A percentile compares a stretch with the other conserved stretches of the same genome.
These are phyloP conservation scores for Catharus ustulatus DNA, from an alignment of 2,797 vertebrate species.

Conservation along the genomic window DNA sequence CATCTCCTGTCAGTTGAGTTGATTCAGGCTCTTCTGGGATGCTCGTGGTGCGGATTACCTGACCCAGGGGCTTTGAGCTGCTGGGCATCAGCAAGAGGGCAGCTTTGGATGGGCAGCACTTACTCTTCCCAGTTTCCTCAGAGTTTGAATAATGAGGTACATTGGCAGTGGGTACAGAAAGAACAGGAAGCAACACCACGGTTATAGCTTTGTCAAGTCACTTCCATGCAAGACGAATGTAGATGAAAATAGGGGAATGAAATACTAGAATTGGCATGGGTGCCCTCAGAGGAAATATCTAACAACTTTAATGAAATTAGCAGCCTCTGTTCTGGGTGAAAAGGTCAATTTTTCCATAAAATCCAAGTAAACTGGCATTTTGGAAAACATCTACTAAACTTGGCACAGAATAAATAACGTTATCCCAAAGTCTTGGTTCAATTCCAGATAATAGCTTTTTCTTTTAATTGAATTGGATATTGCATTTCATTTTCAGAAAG, in stretches of 20 bases:
- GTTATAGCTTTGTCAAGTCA: neutral
- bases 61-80: neutral
- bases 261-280: slow-evolving; percentile 53
- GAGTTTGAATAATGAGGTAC: neutral
- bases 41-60: slow-evolving; percentile 42
- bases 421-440: slow-evolving; percentile 67
- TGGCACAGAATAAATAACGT: slow-evolving; percentile 61
- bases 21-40: slow-evolving; percentile 58
- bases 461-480: slow-evolving; percentile 74
- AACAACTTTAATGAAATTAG: slow-evolving; percentile 71
- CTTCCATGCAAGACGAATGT: slow-evolving; percentile 3
- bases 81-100: neutral
- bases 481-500: slow-evolving; percentile 71
- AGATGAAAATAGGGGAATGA: slow-evolving; percentile 39
- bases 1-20: slow-evolving; percentile 4
- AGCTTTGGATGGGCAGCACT: neutral
- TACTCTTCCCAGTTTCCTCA: neutral
- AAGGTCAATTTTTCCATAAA: slow-evolving; percentile 70
- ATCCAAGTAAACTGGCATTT: slow-evolving; percentile 52
- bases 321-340: slow-evolving; percentile 69
- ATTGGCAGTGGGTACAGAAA: neutral
- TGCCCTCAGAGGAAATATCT: slow-evolving; percentile 30
- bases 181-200: neutral
- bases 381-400: slow-evolving; percentile 65
- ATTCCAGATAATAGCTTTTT: slow-evolving; percentile 66